phyloP scores from a whole-genome alignment of 2,888 invertebrate genomes.

The Pristionchus mayeri region DNA sequence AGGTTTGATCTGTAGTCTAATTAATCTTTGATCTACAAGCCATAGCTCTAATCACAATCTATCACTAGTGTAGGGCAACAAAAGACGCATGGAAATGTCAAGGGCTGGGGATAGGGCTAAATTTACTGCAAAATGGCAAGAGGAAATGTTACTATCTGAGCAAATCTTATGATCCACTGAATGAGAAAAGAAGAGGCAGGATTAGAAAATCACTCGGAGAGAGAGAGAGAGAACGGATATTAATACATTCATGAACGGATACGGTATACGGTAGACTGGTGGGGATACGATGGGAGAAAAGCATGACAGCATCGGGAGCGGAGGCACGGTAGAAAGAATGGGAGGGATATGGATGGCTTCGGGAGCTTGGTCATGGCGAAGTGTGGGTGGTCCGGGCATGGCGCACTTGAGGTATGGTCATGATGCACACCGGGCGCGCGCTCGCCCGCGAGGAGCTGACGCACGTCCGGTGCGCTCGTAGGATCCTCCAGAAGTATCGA shows the following conservation, averaged over 20 bases:
- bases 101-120: neutral
- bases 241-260: conserved; percentile 16
- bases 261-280: neutral
- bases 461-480: neutral
- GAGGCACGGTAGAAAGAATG: neutral
- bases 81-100: neutral
- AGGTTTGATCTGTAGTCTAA: neutral
- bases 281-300: conserved; percentile 5
- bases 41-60: too few relatives aligned
- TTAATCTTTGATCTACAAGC: too few relatives aligned
- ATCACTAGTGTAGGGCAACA: too few relatives aligned
- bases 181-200: neutral
- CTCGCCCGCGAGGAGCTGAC: neutral
- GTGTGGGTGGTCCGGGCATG: neutral
- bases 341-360: neutral
- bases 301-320: neutral
- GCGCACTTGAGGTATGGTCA: neutral
- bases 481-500: neutral
- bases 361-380: neutral
- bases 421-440: neutral
- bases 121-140: conserved; percentile 25
- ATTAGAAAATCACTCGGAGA: neutral
- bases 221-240: neutral
- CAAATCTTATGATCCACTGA: neutral
- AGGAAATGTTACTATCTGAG: neutral